These are phyloP conservation scores for Cataglyphis livida DNA, from an alignment of 2,888 invertebrate genomes.

Conservation along the genomic window DNA sequence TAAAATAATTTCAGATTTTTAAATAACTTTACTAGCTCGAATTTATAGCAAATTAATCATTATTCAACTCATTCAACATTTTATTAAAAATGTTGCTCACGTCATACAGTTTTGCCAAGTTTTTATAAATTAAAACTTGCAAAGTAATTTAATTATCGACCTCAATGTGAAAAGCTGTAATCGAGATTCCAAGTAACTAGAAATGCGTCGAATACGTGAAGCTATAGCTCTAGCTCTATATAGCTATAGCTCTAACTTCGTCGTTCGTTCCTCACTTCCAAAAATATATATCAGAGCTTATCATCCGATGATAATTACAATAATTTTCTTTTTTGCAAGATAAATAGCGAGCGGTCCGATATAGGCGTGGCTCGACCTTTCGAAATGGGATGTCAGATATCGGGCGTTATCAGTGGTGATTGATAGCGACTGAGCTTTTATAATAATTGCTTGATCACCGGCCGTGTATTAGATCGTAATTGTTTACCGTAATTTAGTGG, in stretches of 20 bases:
- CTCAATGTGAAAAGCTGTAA: neutral
- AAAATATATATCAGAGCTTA: slow-evolving; percentile 55
- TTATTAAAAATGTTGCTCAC: slow-evolving; percentile 16
- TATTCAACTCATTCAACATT: neutral
- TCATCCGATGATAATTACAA: slow-evolving; percentile 59
- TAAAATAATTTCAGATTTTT: neutral
- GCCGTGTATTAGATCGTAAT: slow-evolving; percentile 77
- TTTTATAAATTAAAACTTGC: slow-evolving; percentile 23
- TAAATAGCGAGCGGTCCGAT: slow-evolving; percentile 67
- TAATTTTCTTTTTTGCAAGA: slow-evolving; percentile 67
- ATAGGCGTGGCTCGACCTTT: slow-evolving; percentile 77
- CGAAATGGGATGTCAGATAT: slow-evolving; percentile 75
- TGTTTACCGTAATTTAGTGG: slow-evolving; percentile 77
- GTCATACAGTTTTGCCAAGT: neutral
- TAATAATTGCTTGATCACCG: slow-evolving; percentile 83
- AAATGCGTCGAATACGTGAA: slow-evolving; percentile 18
- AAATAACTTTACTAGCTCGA: neutral
- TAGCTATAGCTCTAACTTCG: neutral
- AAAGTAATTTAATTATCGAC: slow-evolving; percentile 37
- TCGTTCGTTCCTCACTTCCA: neutral
- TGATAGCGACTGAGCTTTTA: slow-evolving; percentile 83
- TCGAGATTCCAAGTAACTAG: slow-evolving; percentile 21
- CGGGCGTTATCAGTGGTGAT: slow-evolving; percentile 81
- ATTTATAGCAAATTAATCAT: neutral
- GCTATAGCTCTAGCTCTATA: neutral